Evolutionary conservation across 1,140 invertebrate species (phyloP).

Genomic region (Achatina immaculata): DNA sequence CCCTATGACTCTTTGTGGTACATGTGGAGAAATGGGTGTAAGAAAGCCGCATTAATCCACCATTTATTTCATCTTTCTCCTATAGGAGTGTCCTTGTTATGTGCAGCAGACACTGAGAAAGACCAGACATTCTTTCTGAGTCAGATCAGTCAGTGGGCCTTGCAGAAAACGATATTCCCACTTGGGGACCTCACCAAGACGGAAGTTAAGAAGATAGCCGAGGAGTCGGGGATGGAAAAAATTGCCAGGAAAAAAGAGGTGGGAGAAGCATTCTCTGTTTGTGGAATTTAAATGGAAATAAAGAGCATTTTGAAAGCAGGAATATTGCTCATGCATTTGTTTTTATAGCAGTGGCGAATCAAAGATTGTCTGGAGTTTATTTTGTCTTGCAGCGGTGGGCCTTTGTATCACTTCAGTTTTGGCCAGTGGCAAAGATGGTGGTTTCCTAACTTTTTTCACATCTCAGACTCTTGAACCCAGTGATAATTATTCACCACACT

Average conservation of each 20-base stretch:
- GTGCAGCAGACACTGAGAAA: slow-evolving; percentile 83
- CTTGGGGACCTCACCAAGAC: slow-evolving; percentile 83
- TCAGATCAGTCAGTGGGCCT: slow-evolving; percentile 83
- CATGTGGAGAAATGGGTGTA: no score
- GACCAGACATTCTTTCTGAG: slow-evolving; percentile 97
- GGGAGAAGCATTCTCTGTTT: slow-evolving; percentile 15
- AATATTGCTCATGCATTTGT: background rate
- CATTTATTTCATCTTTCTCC: no score
- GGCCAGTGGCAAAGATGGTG: no score
- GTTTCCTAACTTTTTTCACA: no score
- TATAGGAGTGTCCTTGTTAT: slow-evolving; percentile 79
- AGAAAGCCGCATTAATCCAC: no score
- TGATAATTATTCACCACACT: no score
- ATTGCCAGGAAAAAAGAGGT: slow-evolving; percentile 87
- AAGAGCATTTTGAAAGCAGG: background rate
- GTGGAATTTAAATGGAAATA: slow-evolving; percentile 8
- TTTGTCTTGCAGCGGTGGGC: no score
- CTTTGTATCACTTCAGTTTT: no score
- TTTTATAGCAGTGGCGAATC: background rate
- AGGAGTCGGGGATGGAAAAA: slow-evolving; percentile 78
- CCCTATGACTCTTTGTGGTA: no score
- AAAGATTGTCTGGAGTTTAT: background rate
- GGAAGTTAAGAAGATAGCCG: slow-evolving; percentile 86
- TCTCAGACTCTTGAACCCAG: no score
- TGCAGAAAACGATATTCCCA: slow-evolving; percentile 91